A percentile compares a stretch with the other conserved stretches of the same genome.
Evolutionary conservation across 2,113 vertebrate species (phyloP).

Genomic region (Baryphthengus martii): DNA sequence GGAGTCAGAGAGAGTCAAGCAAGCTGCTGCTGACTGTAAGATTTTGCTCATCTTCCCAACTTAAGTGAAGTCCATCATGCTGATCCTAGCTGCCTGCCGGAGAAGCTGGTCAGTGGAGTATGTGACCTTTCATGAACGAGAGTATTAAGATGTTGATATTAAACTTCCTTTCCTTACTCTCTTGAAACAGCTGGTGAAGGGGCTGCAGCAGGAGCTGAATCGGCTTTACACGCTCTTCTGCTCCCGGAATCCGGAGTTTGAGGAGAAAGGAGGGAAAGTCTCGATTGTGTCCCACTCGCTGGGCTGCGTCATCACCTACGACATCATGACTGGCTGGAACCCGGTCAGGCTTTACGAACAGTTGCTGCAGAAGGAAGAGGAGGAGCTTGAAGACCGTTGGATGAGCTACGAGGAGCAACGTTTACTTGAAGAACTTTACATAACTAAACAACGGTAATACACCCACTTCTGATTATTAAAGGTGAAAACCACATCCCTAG

Average conservation of each 20-base stretch:
- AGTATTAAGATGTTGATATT: neutral
- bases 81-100: accelerated
- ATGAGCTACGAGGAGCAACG: slow-evolving; percentile 85
- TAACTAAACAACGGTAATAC: slow-evolving; percentile 84
- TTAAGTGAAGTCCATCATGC: neutral
- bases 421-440: slow-evolving; percentile 85
- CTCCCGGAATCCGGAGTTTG: slow-evolving; percentile 94
- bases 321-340: slow-evolving; percentile 99
- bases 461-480: neutral
- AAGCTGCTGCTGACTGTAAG: neutral
- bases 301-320: slow-evolving; percentile 96
- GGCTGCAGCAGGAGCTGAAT: slow-evolving; percentile 94
- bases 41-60: neutral
- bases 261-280: slow-evolving; percentile 91
- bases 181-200: slow-evolving; percentile 88
- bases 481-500: neutral
- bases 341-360: slow-evolving; percentile 90
- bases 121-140: accelerated
- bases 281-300: slow-evolving; percentile 96
- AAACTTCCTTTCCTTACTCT: neutral
- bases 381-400: slow-evolving; percentile 83
- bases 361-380: slow-evolving; percentile 83
- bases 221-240: slow-evolving; percentile 94
- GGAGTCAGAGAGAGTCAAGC: neutral
- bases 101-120: neutral